These are phyloP conservation scores for Corella eumyota DNA, from an alignment of 23 tunicate species.

Conservation along the genomic window DNA sequence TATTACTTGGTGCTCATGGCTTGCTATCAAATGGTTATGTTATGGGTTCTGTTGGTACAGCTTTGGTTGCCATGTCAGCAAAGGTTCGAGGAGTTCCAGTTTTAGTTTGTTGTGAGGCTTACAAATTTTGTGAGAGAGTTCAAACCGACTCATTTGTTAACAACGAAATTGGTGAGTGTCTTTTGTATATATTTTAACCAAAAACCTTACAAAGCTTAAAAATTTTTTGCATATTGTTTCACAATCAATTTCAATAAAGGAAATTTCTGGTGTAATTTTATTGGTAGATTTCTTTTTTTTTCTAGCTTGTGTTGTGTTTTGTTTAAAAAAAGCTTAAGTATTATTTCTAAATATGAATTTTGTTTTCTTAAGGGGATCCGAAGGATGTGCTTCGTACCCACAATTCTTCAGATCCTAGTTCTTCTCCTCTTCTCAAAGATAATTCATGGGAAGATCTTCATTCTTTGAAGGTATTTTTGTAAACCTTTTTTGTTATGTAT, in stretches of 20 bases:
- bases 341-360: background rate
- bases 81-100: constrained; percentile 80
- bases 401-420: constrained; percentile 1
- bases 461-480: constrained; percentile 28
- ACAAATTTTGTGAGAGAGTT: constrained; percentile 79
- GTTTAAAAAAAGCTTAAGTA: background rate
- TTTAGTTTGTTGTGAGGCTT: constrained; percentile 86
- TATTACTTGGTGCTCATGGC: constrained; percentile 82
- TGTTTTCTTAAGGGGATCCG: constrained; percentile 48
- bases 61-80: constrained; percentile 74
- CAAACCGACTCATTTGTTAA: constrained; percentile 88
- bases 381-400: constrained; percentile 44
- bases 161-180: constrained; percentile 68
- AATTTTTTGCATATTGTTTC: no score
- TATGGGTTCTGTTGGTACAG: constrained; percentile 81
- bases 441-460: constrained; percentile 36
- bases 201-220: no score
- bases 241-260: no score
- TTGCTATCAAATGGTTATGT: constrained; percentile 90
- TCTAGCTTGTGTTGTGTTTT: background rate
- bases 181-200: background rate
- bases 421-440: constrained; percentile 23
- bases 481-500: no score
- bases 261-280: no score
- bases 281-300: no score